Evolutionary conservation across 1,140 invertebrate genomes (phyloP), one percentile per base, ranked within the genome.

Genomic region (Theocolax elegans): DNA sequence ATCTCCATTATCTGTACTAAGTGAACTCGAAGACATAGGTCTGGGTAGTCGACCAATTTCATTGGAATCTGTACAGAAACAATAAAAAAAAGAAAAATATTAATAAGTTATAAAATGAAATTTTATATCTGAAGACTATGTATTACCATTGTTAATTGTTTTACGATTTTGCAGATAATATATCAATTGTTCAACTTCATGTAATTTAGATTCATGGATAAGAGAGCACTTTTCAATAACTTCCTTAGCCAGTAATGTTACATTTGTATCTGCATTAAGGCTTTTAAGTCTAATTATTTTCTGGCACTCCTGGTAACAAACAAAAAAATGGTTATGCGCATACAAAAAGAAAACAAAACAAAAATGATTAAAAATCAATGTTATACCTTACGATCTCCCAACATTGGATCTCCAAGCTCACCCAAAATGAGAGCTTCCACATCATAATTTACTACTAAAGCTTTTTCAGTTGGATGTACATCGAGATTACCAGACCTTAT

Each of bases 161-260:
- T 92, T 92, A 66, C 95, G 88, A 83, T 93, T 95, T 84, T 97
- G 93, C 27, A 98, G 86, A 86, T 97, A 97, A 82, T 93, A 94
- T 73, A 97, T 91, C n/a, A 96, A 87, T 79, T 97, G 95, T 82
- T 97, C 94, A 4, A 98, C 92, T 86, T 97, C 95, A 12, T 89
- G 87, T 25, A 94, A 77, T 83, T 95, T 93, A 1, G 92, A 92
- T 63, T 92, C 90, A 81, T 95, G 94, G 78, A 98, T 97, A 17
- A 97, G 86, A 78, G 92, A 91, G 85, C 95, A 97, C 84, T 95
- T 94, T 67, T 94, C 91, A 46, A 97, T 90, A 8, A 98, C 93
- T 87, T 96, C 94, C 77, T 91, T 92, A 4, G 95, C 93, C 68
- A 98, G 82, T 4, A 89, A 88, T 67, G 89, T 87, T 72, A 95